Evolutionary conservation across 1,140 invertebrate species (phyloP), one percentile per base, ranked within the genome.

Genomic region (Heliconius nattereri): DNA sequence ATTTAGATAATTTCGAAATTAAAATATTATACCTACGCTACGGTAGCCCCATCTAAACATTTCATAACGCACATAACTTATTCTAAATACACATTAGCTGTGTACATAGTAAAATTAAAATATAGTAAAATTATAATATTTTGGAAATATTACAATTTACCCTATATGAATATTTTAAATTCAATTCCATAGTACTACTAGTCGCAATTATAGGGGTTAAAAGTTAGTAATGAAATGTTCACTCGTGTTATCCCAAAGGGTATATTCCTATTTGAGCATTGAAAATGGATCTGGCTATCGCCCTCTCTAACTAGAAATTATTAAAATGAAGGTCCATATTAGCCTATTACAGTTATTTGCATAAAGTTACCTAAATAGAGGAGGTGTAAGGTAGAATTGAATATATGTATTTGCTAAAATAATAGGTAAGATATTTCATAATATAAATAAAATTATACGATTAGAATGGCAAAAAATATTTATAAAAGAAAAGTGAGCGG

Each of bases 291-390:
- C 49, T 76, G 45, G 72, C 35, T 60, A 78, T 72, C 66, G 73
- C 66, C 76, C 66, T 70, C 40, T 71, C 76, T 81, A 73, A 80
- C 74, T 76, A 60, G 77, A 81, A 81, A 81, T 81, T 81, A 81
- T 81, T 78, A 81, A 78, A 81, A 81, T 81, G 70, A 81, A 75
- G 80, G 77, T 73, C 29, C 75, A 74, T 49, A 81, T 78, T 75
- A 76, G 32, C 60, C 78, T 32, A 45, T 73, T 73, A 73, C 23
- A 45, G 20, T 73, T 52, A 76, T 80, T 80, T 76, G 54, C 75
- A 80, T 80, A 76, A 77, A 76, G 71, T 80, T 73, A 49, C 1
- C 73, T 72, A 73, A 80, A 80, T 76, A 73, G 37, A 66, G 11
- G 8, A 66, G 23, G 60, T 66, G 23, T 66, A 29, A 13, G 60